These are phyloP conservation scores for Campaea margaritaria DNA, from an alignment of 2,888 invertebrate genomes.

Conservation along the genomic window DNA sequence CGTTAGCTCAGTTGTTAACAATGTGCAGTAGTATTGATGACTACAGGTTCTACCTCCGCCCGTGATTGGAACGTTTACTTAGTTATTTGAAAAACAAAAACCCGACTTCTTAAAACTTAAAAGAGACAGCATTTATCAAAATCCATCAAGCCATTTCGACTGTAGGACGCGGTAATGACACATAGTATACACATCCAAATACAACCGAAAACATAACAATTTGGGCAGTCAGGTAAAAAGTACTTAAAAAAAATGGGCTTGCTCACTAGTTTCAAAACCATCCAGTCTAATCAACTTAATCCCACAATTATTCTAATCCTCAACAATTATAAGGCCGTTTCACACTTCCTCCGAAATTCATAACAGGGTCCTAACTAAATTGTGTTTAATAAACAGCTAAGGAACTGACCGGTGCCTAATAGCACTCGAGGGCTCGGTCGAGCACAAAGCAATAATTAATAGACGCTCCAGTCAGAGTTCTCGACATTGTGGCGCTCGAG, in stretches of 20 bases:
- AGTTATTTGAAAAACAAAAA: too few species aligned
- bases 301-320: constrained; percentile 11
- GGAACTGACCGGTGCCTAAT: constrained; percentile 82
- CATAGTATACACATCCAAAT: too few species aligned
- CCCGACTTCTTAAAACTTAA: too few species aligned
- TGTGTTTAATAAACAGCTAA: constrained; percentile 80
- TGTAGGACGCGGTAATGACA: too few species aligned
- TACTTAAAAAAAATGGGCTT: neutral
- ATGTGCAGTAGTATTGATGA: too few species aligned
- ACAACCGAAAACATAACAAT: too few species aligned
- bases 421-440: constrained; percentile 72
- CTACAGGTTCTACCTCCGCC: too few species aligned
- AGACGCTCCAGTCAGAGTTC: constrained; percentile 78
- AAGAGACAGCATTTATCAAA: too few species aligned
- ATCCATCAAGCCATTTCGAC: too few species aligned
- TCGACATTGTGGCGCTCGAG: constrained; percentile 40
- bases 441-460: constrained; percentile 83
- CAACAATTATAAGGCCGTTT: constrained; percentile 33
- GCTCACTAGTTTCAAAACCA: neutral
- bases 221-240: neutral
- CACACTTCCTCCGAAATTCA: constrained; percentile 37
- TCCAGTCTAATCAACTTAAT: neutral
- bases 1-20: too few species aligned
- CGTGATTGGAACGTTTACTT: too few species aligned
- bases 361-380: constrained; percentile 65